Conservation (phyloP, 1,140 invertebrate species). For the Heliothis subflexa region DNA sequence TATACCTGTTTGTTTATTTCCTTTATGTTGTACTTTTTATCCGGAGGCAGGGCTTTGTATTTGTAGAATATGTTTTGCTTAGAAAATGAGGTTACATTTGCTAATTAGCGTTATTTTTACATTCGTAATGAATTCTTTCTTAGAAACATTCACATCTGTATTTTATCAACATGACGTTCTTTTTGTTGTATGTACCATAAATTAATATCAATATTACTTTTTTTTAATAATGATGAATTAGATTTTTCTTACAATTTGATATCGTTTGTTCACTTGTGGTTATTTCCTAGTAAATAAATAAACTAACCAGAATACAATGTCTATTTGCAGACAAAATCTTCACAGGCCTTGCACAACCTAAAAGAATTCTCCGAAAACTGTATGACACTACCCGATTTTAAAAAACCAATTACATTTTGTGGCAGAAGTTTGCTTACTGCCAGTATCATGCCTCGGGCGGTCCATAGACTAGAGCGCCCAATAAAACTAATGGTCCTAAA, state of each 20-base stretch:
- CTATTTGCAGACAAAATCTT: background rate
- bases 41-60: conserved; percentile 4
- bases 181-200: no score
- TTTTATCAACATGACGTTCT: no score
- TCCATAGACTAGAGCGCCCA: conserved; percentile 46
- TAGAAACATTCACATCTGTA: no score
- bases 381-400: conserved; percentile 10
- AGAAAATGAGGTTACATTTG: background rate
- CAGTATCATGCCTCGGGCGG: conserved; percentile 9
- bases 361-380: background rate
- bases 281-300: no score
- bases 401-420: conserved; percentile 56
- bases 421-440: conserved; percentile 14
- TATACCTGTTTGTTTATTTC: background rate
- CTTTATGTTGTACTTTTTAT: background rate
- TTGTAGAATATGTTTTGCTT: background rate
- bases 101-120: conserved; percentile 1
- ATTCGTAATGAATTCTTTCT: no score
- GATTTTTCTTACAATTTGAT: background rate
- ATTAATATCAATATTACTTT: no score
- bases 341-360: background rate
- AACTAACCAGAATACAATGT: no score
- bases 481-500: conserved; percentile 52
- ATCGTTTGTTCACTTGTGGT: background rate
- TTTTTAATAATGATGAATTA: no score